Evolutionary conservation across 2,888 invertebrate species (phyloP), one percentile per base, ranked within the genome.

Genomic region (Hemaris fuciformis): DNA sequence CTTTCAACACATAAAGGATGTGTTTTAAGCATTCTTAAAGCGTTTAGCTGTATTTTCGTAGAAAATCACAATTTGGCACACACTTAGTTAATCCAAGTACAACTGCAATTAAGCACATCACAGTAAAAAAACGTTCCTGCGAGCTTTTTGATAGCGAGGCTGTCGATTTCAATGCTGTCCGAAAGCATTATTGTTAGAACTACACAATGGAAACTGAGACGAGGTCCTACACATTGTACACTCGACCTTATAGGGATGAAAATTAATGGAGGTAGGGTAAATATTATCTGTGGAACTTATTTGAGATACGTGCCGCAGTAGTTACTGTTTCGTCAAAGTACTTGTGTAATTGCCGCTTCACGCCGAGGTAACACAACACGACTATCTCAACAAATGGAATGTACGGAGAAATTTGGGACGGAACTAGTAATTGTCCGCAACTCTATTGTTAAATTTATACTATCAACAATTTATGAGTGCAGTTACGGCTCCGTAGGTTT

Each of bases 201-300:
- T n/a, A n/a, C n/a, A n/a, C n/a, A n/a, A n/a, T n/a, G n/a, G n/a
- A 34, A n/a, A 5, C 38, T 38, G 8, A 38, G 13, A n/a, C 38
- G 10, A 8, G 3, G 10, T 13, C 3, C 22, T 8, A 8, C 10
- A n/a, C 15, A 8, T 53, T 53, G 48, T 27, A 25, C 3, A 53
- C 48, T 6, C 8, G 15, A 8, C 48, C 15, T 53, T 53, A 53
- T 27, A 27, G 48, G 69, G 72, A 64, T 22, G 66, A 63, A 73
- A 75, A 77, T 82, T 82, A 83, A 76, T 66, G 73, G 69, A 60
- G 65, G 62, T 64, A 79, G 80, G 74, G 73, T 76, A 80, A 83
- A 81, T 80, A 80, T 79, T 76, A 76, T 76, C 67, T 66, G 59
- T 63, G 65, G 68, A 62, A 68, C 67, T 67, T 76, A 75, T 80